Conservation (phyloP, 2,113 vertebrate genomes). For the Poeciliopsis turrubarensis region DNA sequence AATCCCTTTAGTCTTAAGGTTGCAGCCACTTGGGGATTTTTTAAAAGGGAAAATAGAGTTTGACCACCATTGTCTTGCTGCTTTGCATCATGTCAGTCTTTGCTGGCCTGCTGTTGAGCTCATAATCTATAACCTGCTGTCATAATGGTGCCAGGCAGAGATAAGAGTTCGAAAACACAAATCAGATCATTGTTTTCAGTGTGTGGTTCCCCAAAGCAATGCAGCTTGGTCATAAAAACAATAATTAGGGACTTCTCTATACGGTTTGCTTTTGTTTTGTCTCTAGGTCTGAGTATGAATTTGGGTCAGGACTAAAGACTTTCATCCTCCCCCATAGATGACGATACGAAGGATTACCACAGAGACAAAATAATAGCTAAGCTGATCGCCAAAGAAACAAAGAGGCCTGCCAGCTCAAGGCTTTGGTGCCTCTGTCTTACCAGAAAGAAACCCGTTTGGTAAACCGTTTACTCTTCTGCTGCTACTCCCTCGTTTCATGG, state of each 20-base stretch:
- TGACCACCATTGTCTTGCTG: background rate
- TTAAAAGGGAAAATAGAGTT: background rate
- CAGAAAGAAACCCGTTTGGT: conserved; percentile 30
- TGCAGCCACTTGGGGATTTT: background rate
- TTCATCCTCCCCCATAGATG: conserved; percentile 65
- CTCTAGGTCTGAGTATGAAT: conserved; percentile 62
- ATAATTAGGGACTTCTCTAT: conserved; percentile 57
- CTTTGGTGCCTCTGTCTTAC: conserved; percentile 20
- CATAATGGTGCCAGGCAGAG: conserved; percentile 1
- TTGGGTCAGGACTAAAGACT: conserved; percentile 66
- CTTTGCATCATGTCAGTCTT: background rate
- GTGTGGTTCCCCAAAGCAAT: conserved; percentile 8
- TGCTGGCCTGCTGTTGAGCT: background rate
- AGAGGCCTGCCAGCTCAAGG: conserved; percentile 37
- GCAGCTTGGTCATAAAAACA: conserved; percentile 1
- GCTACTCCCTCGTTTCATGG: conserved; percentile 13
- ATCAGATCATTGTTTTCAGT: conserved; percentile 43
- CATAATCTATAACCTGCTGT: background rate
- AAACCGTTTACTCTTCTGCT: conserved; percentile 32
- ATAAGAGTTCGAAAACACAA: conserved; percentile 29
- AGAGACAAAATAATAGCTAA: conserved; percentile 70
- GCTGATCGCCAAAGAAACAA: conserved; percentile 54
- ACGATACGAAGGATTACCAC: conserved; percentile 59
- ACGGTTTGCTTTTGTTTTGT: conserved; percentile 65
- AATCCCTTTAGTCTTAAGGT: background rate